Conservation (phyloP, 2,888 invertebrate genomes). For the Lypha dubia region DNA sequence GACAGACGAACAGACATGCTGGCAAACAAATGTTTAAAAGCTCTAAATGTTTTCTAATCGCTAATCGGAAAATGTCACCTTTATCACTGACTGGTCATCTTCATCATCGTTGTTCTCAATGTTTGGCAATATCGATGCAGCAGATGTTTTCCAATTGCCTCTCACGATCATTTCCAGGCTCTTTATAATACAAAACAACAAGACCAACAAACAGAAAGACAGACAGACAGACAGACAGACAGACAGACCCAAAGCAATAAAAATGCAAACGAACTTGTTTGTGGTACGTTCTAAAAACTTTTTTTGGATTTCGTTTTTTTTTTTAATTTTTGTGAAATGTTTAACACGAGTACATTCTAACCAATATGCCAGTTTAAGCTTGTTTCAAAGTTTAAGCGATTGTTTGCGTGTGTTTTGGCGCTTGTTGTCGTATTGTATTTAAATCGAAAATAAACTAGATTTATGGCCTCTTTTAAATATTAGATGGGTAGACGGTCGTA, state of each 20-base stretch:
- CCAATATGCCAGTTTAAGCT: conserved; percentile 13
- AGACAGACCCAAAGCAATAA: conserved; percentile 63
- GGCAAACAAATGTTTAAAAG: conserved; percentile 46
- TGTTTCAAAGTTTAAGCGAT: background rate
- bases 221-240: too few relatives aligned
- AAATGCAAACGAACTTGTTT: conserved; percentile 66
- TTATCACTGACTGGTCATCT: conserved; percentile 68
- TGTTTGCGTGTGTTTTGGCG: conserved; percentile 47
- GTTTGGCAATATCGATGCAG: conserved; percentile 27
- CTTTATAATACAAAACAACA: conserved; percentile 40
- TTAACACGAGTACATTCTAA: background rate
- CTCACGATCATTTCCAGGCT: conserved; percentile 45
- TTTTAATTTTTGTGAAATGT: background rate
- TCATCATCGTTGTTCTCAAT: conserved; percentile 18
- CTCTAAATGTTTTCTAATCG: conserved; percentile 71
- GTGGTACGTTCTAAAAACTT: conserved; percentile 54
- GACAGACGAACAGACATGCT: background rate
- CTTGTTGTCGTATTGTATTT: conserved; percentile 56
- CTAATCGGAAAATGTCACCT: conserved; percentile 72
- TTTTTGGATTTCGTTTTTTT: conserved; percentile 8
- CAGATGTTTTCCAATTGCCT: conserved; percentile 66
- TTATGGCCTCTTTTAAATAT: conserved; percentile 67
- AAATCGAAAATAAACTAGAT: conserved; percentile 70
- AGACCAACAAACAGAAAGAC: too few relatives aligned
- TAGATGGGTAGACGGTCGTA: conserved; percentile 69